Conservation (phyloP, 2,113 vertebrate species). For the Pterocles orientalis region DNA sequence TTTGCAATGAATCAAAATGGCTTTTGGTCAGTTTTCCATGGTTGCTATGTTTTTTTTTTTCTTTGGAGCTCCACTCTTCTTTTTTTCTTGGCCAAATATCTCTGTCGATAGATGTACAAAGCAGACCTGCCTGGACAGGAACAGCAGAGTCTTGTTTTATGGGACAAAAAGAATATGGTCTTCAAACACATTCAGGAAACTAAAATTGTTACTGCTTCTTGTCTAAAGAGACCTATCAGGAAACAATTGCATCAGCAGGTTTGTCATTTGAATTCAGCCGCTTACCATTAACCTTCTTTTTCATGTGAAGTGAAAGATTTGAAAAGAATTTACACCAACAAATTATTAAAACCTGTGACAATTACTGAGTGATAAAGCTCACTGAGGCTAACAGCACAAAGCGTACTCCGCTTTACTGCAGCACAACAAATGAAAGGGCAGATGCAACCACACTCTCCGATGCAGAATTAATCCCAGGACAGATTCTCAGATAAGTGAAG, state of each 20-base stretch:
- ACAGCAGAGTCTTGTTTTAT: neutral
- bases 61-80: neutral
- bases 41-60: neutral
- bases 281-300: neutral
- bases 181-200: neutral
- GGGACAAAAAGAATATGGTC: neutral
- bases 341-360: neutral
- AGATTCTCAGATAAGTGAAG: conserved; percentile 12
- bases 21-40: neutral
- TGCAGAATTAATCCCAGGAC: neutral
- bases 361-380: neutral
- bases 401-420: neutral
- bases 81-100: neutral
- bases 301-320: neutral
- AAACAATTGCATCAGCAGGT: neutral
- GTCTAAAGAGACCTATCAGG: neutral
- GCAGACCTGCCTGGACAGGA: neutral
- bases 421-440: neutral
- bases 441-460: neutral
- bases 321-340: neutral
- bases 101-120: neutral
- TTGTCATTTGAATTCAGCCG: neutral
- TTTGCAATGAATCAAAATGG: neutral
- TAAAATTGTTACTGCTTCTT: neutral
- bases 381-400: neutral